Evolutionary conservation across 2,797 vertebrate genomes (phyloP).

Genomic region (Cuculus canorus): DNA sequence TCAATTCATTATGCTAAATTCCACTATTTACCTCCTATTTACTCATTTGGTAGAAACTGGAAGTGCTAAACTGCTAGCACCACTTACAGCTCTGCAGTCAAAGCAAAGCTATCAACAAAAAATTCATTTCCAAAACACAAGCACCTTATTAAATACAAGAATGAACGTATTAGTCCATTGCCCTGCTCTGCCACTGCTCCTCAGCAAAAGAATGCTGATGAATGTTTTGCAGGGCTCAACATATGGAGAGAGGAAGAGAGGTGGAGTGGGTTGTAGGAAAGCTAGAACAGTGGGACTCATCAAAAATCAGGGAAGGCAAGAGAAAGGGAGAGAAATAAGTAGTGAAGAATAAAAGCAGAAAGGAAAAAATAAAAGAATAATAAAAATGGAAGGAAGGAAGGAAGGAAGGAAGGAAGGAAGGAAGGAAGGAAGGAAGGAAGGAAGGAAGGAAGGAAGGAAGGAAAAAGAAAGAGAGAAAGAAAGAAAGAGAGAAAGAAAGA

Average conservation of each 20-base stretch:
- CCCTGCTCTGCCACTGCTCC: not conserved
- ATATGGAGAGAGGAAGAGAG: not conserved
- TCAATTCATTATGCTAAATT: not conserved
- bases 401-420: not conserved
- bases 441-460: too few relatives aligned
- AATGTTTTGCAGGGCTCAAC: not conserved
- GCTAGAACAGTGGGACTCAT: not conserved
- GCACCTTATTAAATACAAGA: not conserved
- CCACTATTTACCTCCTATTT: constrained; percentile 1
- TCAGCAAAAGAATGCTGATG: not conserved
- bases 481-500: not conserved
- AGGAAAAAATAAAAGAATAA: not conserved
- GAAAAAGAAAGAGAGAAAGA: not conserved
- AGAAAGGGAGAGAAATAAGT: not conserved
- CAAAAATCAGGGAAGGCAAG: not conserved
- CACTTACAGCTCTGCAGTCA: not conserved
- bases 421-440: not conserved
- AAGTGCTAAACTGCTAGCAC: not conserved
- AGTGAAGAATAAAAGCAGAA: too few relatives aligned
- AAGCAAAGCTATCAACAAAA: not conserved
- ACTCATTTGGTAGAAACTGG: not conserved
- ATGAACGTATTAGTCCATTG: not conserved
- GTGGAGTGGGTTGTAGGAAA: not conserved
- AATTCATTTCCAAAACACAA: not conserved
- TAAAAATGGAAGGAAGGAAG: not conserved